Evolutionary conservation across 1,140 invertebrate species (phyloP).

Genomic region (Harlomillsia oculata): DNA sequence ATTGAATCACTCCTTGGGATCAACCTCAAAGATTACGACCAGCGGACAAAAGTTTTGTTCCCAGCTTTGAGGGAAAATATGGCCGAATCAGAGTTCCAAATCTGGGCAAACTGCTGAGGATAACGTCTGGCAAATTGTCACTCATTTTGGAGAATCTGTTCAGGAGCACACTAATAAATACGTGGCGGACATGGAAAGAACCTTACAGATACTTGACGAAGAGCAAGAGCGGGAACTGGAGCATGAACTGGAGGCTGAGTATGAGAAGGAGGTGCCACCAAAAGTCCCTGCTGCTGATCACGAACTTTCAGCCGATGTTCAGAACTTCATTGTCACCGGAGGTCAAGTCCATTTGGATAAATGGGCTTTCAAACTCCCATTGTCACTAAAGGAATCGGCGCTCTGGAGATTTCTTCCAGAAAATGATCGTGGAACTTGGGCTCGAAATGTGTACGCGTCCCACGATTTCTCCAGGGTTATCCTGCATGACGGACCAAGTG

Average conservation of each 20-base stretch:
- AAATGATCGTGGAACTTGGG: conserved; percentile 22
- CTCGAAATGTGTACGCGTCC: conserved; percentile 3
- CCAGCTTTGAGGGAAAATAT: conserved; percentile 16
- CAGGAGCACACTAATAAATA: conserved; percentile 3
- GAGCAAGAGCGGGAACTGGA: conserved; percentile 32
- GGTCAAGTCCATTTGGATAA: neutral
- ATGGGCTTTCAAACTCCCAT: conserved; percentile 4
- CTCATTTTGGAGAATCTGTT: conserved; percentile 6
- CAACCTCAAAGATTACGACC: conserved; percentile 14
- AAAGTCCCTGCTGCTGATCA: neutral
- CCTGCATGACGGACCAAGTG: neutral
- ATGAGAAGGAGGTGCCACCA: conserved; percentile 6
- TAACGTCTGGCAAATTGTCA: neutral
- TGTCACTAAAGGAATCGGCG: neutral
- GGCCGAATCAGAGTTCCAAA: too few species aligned
- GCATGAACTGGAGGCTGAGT: conserved; percentile 25
- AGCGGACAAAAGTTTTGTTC: neutral
- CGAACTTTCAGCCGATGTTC: neutral
- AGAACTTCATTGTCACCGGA: neutral
- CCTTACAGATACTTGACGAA: conserved; percentile 20
- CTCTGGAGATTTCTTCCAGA: conserved; percentile 3
- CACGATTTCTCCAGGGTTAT: conserved; percentile 12
- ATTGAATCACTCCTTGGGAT: conserved; percentile 5
- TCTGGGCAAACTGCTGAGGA: too few species aligned
- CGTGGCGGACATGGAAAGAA: neutral